phyloP scores from a whole-genome alignment of 1,140 invertebrate genomes.

The Ceratosolen fusciceps region DNA sequence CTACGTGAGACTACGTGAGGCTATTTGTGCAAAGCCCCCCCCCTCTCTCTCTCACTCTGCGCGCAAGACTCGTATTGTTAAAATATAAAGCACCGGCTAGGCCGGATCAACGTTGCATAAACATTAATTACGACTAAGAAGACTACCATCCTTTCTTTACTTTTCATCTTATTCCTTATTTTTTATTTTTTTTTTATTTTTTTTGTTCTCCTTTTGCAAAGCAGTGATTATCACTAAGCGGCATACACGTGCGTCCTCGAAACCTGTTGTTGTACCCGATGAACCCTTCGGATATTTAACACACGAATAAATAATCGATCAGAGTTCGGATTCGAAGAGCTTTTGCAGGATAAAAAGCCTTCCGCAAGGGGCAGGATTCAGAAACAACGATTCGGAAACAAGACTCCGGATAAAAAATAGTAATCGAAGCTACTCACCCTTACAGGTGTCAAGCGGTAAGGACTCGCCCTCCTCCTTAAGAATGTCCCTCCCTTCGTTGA shows the following conservation, averaged over 20 bases:
- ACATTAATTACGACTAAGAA: no score
- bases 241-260: neutral
- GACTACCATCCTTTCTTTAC: no score
- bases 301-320: neutral
- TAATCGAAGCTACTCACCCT: slow-evolving; percentile 40
- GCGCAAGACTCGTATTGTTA: neutral
- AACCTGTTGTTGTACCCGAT: slow-evolving; percentile 6
- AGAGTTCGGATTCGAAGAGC: no score
- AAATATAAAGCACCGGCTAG: neutral
- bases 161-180: no score
- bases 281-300: neutral
- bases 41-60: no score
- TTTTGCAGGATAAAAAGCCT: no score
- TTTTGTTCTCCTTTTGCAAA: no score
- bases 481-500: no score
- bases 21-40: neutral
- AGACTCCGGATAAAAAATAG: no score
- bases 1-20: neutral
- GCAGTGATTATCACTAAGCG: neutral
- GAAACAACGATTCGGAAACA: no score
- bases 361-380: no score
- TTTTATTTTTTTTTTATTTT: no score
- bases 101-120: neutral
- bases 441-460: neutral
- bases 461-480: slow-evolving; percentile 1